Percentiles rank a stretch among this genome's conserved stretches.
phyloP scores from a whole-genome alignment of 2,113 vertebrate genomes.

The Tringa solitaria region DNA sequence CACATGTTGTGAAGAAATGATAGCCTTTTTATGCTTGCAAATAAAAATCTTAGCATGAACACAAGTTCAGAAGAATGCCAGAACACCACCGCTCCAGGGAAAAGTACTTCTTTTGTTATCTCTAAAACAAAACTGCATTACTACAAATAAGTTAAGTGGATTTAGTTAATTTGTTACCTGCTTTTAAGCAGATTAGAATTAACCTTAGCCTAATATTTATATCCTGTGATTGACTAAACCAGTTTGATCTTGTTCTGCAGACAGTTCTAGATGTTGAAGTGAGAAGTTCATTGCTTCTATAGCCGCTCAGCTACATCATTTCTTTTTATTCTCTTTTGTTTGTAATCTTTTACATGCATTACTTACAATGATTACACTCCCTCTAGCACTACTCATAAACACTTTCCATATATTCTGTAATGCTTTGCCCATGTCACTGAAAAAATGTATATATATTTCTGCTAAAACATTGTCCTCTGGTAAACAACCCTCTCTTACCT shows the following conservation, averaged over 20 bases:
- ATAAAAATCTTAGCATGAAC: neutral
- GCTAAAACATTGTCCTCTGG: neutral
- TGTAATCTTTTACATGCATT: neutral
- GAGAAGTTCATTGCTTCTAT: neutral
- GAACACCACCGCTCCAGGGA: neutral
- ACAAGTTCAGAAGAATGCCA: neutral
- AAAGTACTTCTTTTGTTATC: neutral
- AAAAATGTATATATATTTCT: neutral
- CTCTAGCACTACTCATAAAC: neutral
- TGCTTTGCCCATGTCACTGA: accelerated
- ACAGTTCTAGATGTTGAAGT: neutral
- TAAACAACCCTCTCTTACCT: neutral
- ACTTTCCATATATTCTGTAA: neutral
- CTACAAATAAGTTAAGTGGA: neutral
- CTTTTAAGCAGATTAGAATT: neutral
- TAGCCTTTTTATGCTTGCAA: neutral
- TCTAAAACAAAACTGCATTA: neutral
- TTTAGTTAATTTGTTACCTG: neutral
- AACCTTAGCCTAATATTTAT: neutral
- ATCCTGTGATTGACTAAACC: neutral
- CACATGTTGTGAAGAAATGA: neutral
- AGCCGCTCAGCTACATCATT: neutral
- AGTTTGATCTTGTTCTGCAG: neutral
- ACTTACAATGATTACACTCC: neutral
- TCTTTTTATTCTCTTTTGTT: neutral